Evolutionary conservation across 2,888 invertebrate species (phyloP).

Genomic region (Microplitis deprimator): DNA sequence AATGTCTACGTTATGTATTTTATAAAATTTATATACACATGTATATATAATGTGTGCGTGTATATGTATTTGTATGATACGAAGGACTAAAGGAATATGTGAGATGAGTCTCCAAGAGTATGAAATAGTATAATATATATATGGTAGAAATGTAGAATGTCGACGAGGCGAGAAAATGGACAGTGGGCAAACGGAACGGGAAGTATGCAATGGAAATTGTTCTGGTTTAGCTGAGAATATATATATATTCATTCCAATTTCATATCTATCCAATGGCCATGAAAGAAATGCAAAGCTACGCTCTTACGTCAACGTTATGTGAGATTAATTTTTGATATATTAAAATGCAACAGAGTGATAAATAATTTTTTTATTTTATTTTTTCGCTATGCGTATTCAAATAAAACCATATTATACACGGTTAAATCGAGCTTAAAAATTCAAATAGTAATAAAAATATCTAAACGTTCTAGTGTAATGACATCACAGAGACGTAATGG

Average conservation of each 20-base stretch:
- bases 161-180: conserved; percentile 31
- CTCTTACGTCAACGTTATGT: not conserved
- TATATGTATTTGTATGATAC: conserved; percentile 6
- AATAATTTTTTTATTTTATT: not conserved
- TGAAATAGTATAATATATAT: not conserved
- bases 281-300: not conserved
- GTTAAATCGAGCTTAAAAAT: no score
- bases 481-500: no score
- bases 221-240: conserved; percentile 29
- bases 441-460: no score
- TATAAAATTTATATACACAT: no score
- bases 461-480: no score
- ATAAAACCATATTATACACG: no score
- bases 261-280: not conserved
- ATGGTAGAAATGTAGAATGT: conserved; percentile 14
- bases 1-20: not conserved
- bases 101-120: not conserved
- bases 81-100: conserved; percentile 18
- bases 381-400: not conserved
- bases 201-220: conserved; percentile 38
- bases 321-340: not conserved
- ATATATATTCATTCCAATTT: conserved; percentile 18
- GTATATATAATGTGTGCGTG: not conserved
- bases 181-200: conserved; percentile 37
- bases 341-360: not conserved